Conservation (phyloP, 2,797 vertebrate genomes). For the Eulemur albifrons region DNA sequence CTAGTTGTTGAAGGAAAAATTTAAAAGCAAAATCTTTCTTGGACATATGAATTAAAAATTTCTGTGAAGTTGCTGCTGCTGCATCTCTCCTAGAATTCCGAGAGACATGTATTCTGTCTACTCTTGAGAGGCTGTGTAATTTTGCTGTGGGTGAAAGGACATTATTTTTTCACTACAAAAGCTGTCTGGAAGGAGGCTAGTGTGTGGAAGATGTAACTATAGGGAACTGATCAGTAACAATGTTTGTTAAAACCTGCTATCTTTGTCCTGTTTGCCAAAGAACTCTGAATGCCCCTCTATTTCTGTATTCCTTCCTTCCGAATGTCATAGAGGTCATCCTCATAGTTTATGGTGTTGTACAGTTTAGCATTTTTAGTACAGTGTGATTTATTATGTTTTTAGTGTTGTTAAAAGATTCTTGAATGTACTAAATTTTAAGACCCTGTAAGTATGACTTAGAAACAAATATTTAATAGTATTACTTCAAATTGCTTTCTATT, state of each 20-base stretch:
- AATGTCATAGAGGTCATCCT: not conserved
- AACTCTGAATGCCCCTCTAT: not conserved
- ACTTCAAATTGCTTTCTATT: conserved; percentile 4
- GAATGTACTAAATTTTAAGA: not conserved
- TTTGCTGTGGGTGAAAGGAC: conserved; percentile 18
- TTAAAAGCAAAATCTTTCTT: not conserved
- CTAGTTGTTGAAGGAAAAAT: not conserved
- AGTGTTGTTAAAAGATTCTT: conserved; percentile 18
- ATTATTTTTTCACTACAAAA: conserved; percentile 43
- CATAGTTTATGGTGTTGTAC: not conserved
- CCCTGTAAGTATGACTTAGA: not conserved
- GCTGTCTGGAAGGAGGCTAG: not conserved
- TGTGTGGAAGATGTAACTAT: not conserved
- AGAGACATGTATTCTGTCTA: not conserved
- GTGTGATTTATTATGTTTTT: conserved; percentile 6
- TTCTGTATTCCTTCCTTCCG: not conserved
- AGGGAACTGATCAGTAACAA: not conserved
- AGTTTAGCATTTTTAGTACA: conserved; percentile 11
- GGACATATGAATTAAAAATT: not conserved
- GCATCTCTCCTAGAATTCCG: not conserved
- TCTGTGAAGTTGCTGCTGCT: not conserved
- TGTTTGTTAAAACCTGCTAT: not conserved
- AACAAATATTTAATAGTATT: not conserved
- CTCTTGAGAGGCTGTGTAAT: conserved; percentile 5
- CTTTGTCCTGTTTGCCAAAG: conserved; percentile 5